Conservation (phyloP, 1,140 invertebrate species). For the Drosophila persimilis region DNA sequence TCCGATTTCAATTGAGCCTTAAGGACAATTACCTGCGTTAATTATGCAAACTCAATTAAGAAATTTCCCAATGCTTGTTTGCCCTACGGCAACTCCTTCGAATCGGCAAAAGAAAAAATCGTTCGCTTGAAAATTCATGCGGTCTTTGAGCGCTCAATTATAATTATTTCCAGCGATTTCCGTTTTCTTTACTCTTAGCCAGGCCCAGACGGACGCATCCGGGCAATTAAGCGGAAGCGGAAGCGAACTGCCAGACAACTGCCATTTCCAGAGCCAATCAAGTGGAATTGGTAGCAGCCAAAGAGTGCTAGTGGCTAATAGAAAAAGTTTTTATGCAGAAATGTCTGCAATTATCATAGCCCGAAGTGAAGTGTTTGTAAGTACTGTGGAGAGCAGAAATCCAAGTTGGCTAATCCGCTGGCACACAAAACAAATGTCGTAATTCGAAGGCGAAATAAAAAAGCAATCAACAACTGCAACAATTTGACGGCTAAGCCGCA, state of each 20-base stretch:
- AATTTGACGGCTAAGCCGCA: constrained; percentile 60
- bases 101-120: constrained; percentile 34
- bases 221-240: constrained; percentile 50
- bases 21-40: constrained; percentile 66
- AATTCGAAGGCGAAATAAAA: constrained; percentile 54
- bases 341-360: constrained; percentile 39
- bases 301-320: neutral
- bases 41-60: constrained; percentile 79
- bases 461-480: constrained; percentile 68
- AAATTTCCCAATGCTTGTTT: constrained; percentile 51
- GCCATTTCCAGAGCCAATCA: constrained; percentile 28
- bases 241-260: constrained; percentile 58
- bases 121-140: constrained; percentile 49
- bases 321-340: constrained; percentile 31
- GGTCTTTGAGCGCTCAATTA: constrained; percentile 65
- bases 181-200: constrained; percentile 36
- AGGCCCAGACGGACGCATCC: constrained; percentile 24
- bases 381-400: constrained; percentile 27
- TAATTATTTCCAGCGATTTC: constrained; percentile 78
- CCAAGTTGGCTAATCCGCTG: constrained; percentile 47
- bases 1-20: constrained; percentile 24
- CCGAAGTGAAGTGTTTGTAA: constrained; percentile 51
- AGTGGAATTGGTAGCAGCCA: constrained; percentile 5
- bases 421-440: constrained; percentile 62
- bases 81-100: constrained; percentile 16